phyloP scores from a whole-genome alignment of 2,888 invertebrate species.

The Tromatobia lineatoria region DNA sequence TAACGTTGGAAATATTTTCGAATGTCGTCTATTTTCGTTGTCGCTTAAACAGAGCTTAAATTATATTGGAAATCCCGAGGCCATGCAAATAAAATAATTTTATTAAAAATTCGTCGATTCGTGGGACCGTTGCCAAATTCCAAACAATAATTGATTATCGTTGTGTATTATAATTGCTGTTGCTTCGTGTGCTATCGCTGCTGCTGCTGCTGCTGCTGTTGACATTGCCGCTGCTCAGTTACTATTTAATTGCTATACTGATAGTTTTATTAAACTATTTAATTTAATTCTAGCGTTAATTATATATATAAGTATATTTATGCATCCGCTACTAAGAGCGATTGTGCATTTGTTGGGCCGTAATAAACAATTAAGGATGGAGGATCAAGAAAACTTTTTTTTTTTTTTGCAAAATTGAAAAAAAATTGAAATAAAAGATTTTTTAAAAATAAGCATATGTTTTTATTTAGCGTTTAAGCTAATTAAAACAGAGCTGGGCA shows the following conservation, averaged over 20 bases:
- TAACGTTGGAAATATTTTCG: too few relatives aligned
- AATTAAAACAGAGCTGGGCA: too few relatives aligned
- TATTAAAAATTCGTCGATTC: conserved; percentile 36
- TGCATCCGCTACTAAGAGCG: conserved; percentile 22
- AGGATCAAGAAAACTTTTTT: too few relatives aligned
- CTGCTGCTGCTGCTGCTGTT: conserved; percentile 58
- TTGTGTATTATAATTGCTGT: conserved; percentile 43
- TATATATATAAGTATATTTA: conserved; percentile 2
- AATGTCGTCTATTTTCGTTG: too few relatives aligned
- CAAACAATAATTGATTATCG: conserved; percentile 27
- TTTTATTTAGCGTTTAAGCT: too few relatives aligned
- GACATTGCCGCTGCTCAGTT: conserved; percentile 35
- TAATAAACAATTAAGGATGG: background rate
- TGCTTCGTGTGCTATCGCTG: conserved; percentile 64
- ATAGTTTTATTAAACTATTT: conserved; percentile 10
- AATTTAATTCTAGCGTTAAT: background rate
- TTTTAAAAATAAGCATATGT: too few relatives aligned
- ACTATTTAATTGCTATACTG: conserved; percentile 15
- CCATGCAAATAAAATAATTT: background rate
- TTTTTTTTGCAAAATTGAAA: too few relatives aligned
- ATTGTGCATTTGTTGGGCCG: background rate
- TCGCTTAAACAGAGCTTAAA: background rate
- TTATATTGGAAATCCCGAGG: background rate
- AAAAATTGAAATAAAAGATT: too few relatives aligned
- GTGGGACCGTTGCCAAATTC: conserved; percentile 35